These are phyloP conservation scores for Cyclura pinguis DNA, from an alignment of 2,797 vertebrate species.

Conservation along the genomic window DNA sequence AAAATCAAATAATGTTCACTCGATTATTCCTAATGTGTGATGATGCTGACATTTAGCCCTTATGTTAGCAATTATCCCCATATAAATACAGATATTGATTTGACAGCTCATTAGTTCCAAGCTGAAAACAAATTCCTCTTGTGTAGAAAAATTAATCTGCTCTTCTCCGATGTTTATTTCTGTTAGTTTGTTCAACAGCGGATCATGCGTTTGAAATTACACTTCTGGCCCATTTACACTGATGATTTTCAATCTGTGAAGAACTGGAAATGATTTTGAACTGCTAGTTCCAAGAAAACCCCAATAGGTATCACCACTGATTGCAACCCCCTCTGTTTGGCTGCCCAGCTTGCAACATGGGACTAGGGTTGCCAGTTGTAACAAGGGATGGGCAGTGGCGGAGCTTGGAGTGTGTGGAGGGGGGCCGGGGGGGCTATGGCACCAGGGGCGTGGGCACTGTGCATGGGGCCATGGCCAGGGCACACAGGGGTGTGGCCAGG, in stretches of 20 bases:
- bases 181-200: not conserved
- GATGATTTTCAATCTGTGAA: not conserved
- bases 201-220: not conserved
- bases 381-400: too few species aligned
- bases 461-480: too few species aligned
- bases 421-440: too few species aligned
- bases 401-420: too few species aligned
- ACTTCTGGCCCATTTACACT: not conserved
- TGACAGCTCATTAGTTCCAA: not conserved
- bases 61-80: conserved; percentile 17
- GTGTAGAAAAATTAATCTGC: not conserved
- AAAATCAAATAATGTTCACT: conserved; percentile 24
- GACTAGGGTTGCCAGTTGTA: not conserved
- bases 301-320: too few species aligned
- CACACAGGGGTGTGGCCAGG: too few species aligned
- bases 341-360: not conserved
- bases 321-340: not conserved
- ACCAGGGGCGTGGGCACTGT: too few species aligned
- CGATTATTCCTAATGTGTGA: not conserved
- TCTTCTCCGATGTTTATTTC: not conserved
- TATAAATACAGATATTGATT: not conserved
- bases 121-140: conserved; percentile 5
- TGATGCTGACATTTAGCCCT: not conserved
- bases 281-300: too few species aligned
- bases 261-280: not conserved